Base-by-base conservation (phyloP, 37 sponge, comb jelly and placozoan genomes). In the Eunapius fragilis region DNA sequence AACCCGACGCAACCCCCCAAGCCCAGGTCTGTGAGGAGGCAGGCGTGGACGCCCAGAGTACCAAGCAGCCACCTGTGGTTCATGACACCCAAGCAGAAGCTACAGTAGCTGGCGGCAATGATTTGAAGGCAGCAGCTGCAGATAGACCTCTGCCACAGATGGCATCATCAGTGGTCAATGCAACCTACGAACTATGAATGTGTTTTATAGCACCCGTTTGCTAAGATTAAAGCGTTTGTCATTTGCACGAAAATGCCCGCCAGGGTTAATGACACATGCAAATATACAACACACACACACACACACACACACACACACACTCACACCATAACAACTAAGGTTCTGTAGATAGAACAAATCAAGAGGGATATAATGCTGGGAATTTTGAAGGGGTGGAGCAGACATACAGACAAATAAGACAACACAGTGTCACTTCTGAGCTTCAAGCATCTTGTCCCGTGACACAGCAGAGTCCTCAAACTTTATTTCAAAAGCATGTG, bases 391-490 rank as follows among this genome's bases (percentile, higher is more conserved):
- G 17, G 17, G 33, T 3, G 22, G 13, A 10, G 35, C 2, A 77
- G 48, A 35, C 34, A 19, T 22, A 41, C 2, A 31, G 37, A 77
- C 37, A 77, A 2, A 41, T 12, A 77, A 41, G 10, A 25, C 26
- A 77, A 77, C 2, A 17, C 19, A 41, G 2, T 34, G 32, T 87
- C 79, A 91, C 47, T 91, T 87, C 27, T 67, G 25, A 25, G 79
- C 71, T 75, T 95, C 92, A 12, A 94, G 70, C 41, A 77, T 68
- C 70, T 90, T 95, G 37, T 95, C 92, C 76, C 92, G 72, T 12
- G 79, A 50, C 25, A 95, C 71, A 23, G 93, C 93, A 10, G 89
- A 86, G 45, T 94, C 94, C n/a, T 96, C 92, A 84, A 96, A 94
- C 71, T 89, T 93, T 33, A 96, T 94, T 73, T 92, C 86, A 68